Evolutionary conservation across 2,797 vertebrate genomes (phyloP), one percentile per base, ranked within the genome.

Genomic region (Distichodus sexfasciatus): DNA sequence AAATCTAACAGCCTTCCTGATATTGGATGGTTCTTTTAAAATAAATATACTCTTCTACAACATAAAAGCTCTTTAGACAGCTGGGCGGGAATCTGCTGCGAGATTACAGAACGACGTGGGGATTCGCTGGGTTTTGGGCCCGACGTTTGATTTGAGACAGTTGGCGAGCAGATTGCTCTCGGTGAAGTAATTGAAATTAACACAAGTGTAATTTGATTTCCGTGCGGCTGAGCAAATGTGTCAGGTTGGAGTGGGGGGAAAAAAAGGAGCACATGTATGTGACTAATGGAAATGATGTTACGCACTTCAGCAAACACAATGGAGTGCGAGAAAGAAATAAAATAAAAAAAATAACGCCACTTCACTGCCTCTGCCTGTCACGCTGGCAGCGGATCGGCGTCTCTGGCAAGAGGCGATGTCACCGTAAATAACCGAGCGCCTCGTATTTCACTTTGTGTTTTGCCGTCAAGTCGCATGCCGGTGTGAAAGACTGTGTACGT

Each of bases 141-240:
- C n/a, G n/a, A 43, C 31, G 24, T 58, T 58, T 68, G 15, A 41
- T 57, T n/a, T 35, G 41, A 57, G 64, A n/a, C 26, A 54, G 50
- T 36, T 44, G 43, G 38, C 33, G 21, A 38, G 19, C 33, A 6
- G 66, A 65, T 43, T 65, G 29, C 28, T 33, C 24, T 38, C 53
- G 59, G 38, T 70, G 44, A 60, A 70, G 50, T 75, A 70, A 75
- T 75, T 66, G 53, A 75, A 58, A 74, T 70, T 75, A 75, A 70
- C 62, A 59, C 23, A 21, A 65, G 57, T 46, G 38, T 47, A 59
- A 70, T 66, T 58, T 38, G 24, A 3, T 41, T 70, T 24, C 19
- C 33, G 28, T 51, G 59, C 11, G 66, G 15, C 19, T 50, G 44
- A 70, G 44, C 46, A 50, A 43, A 60, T n/a, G 41, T 65, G 67